Conservation (phyloP, 2,797 vertebrate species). For the Rhinoraja longicauda region DNA sequence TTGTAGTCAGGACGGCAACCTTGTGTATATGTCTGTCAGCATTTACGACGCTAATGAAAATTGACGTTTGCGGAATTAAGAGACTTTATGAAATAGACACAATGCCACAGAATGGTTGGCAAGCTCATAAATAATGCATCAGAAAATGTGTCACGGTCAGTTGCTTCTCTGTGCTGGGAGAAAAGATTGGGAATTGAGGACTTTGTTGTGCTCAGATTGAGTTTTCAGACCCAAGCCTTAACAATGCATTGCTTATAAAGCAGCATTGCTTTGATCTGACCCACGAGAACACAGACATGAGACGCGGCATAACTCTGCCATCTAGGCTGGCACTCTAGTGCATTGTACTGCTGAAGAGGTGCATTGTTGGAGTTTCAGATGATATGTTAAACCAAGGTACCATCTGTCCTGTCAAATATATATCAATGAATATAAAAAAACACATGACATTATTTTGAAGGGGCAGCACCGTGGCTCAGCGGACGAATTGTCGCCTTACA, state of each 20-base stretch:
- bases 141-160: not conserved
- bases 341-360: no score
- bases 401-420: no score
- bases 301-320: not conserved
- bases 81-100: constrained; percentile 8
- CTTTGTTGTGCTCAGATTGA: not conserved
- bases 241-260: not conserved
- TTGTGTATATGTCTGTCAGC: not conserved
- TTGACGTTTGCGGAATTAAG: constrained; percentile 32
- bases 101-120: not conserved
- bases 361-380: no score
- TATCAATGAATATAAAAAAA: no score
- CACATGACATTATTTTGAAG: no score
- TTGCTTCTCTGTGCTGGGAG: not conserved
- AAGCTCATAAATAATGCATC: constrained; percentile 22
- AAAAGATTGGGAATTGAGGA: not conserved
- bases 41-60: constrained; percentile 28
- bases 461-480: no score
- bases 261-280: not conserved
- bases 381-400: no score
- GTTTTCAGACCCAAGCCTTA: not conserved
- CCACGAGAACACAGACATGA: not conserved
- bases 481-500: no score
- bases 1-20: not conserved
- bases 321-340: no score